Conservation (phyloP, 2,888 invertebrate genomes). For the Epistrophe grossulariae region DNA sequence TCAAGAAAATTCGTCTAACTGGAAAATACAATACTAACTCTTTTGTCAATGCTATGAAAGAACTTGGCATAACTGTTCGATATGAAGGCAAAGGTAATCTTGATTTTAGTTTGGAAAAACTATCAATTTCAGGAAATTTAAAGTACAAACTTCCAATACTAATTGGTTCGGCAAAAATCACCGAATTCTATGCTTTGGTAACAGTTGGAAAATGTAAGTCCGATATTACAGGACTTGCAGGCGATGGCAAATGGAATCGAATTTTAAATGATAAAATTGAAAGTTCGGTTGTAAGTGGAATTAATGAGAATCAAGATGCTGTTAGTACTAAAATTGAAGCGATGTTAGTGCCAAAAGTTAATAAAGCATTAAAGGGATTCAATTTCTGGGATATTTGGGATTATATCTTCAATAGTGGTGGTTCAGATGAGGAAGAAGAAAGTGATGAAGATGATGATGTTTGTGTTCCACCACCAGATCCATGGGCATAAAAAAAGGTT, state of each 20-base stretch:
- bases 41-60: constrained; percentile 78
- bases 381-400: constrained; percentile 77
- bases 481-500: constrained; percentile 8
- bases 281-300: constrained; percentile 78
- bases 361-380: constrained; percentile 79
- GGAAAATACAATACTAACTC: constrained; percentile 80
- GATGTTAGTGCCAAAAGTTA: constrained; percentile 78
- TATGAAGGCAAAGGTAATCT: constrained; percentile 80
- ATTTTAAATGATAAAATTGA: constrained; percentile 80
- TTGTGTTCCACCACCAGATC: constrained; percentile 30
- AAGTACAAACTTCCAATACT: constrained; percentile 80
- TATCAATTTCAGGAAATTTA: constrained; percentile 79
- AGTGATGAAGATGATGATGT: background rate
- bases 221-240: constrained; percentile 79
- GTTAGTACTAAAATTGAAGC: constrained; percentile 77
- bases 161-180: constrained; percentile 79
- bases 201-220: constrained; percentile 79
- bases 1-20: constrained; percentile 79
- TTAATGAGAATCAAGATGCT: constrained; percentile 80
- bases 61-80: constrained; percentile 80
- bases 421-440: constrained; percentile 36
- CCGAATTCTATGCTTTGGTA: constrained; percentile 77
- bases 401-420: constrained; percentile 76
- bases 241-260: constrained; percentile 78
- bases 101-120: constrained; percentile 79